Conservation (phyloP, 2,888 invertebrate genomes). For the Eilema sororculum region DNA sequence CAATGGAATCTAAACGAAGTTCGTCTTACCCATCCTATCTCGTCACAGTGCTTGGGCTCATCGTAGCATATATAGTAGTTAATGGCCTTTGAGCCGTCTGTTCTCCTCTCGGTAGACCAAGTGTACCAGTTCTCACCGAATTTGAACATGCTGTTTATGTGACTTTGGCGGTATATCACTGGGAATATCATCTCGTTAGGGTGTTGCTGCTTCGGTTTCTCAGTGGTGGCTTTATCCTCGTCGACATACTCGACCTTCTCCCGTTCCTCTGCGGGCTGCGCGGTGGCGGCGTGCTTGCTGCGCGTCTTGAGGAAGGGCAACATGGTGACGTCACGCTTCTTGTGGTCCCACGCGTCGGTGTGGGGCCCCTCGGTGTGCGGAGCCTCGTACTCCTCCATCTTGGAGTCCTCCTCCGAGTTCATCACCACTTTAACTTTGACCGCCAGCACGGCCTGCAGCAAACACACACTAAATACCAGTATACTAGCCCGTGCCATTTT, state of each 20-base stretch:
- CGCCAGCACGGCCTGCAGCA: conserved; percentile 60
- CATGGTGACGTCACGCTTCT: conserved; percentile 59
- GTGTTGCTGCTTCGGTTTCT: conserved; percentile 66
- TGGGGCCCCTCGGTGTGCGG: conserved; percentile 56
- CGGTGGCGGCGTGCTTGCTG: conserved; percentile 41
- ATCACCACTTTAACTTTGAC: conserved; percentile 81
- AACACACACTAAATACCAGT: conserved; percentile 54
- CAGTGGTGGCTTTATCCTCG: conserved; percentile 66
- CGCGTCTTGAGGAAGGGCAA: conserved; percentile 69
- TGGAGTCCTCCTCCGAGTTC: conserved; percentile 78
- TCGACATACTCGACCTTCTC: conserved; percentile 63
- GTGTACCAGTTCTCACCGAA: conserved; percentile 83
- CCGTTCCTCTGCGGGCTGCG: conserved; percentile 43
- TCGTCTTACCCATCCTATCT: conserved; percentile 78
- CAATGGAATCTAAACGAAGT: neutral
- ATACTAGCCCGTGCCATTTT: conserved; percentile 60
- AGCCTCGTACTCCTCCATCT: conserved; percentile 68
- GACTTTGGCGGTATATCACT: conserved; percentile 75
- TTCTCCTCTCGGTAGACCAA: conserved; percentile 77
- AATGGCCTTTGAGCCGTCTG: conserved; percentile 74
- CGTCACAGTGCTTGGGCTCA: conserved; percentile 81
- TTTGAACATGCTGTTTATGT: conserved; percentile 82
- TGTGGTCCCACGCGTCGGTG: conserved; percentile 63
- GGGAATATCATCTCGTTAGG: conserved; percentile 81
- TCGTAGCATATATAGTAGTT: conserved; percentile 81